Percentiles rank a stretch among this genome's conserved stretches.
These are phyloP conservation scores for Pterocles burchelli DNA, from an alignment of 2,113 vertebrate species.

Conservation along the genomic window DNA sequence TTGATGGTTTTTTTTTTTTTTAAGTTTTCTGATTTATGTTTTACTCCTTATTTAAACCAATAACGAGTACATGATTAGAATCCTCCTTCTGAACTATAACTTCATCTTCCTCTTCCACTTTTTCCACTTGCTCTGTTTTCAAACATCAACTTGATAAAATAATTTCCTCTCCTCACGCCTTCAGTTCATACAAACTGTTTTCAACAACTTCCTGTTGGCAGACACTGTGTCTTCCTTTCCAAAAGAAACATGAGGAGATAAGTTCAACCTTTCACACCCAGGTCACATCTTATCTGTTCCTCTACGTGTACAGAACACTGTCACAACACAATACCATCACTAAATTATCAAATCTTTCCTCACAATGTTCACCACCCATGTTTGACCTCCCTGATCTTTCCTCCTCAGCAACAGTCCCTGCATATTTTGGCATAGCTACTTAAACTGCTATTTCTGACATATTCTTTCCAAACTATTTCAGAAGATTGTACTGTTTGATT, in stretches of 20 bases:
- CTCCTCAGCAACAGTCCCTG: neutral
- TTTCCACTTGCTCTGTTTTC: neutral
- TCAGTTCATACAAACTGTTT: neutral
- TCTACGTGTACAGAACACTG: neutral
- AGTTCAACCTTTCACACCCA: neutral
- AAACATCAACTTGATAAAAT: neutral
- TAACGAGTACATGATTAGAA: neutral
- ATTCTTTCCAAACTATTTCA: neutral
- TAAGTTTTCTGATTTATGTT: neutral
- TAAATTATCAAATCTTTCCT: neutral
- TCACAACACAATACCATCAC: neutral
- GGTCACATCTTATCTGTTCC: neutral
- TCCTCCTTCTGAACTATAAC: neutral
- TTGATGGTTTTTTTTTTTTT: neutral
- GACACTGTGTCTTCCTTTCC: neutral
- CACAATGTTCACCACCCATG: neutral
- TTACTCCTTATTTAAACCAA: neutral
- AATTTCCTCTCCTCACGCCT: neutral
- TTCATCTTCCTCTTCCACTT: neutral
- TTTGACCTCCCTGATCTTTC: neutral
- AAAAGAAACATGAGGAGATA: fast-evolving
- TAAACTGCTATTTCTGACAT: neutral
- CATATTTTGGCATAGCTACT: neutral
- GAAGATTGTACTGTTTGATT: neutral
- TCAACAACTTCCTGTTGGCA: neutral